Evolutionary conservation across 2,888 invertebrate species (phyloP).

Genomic region (Pyrocoelia pectoralis): DNA sequence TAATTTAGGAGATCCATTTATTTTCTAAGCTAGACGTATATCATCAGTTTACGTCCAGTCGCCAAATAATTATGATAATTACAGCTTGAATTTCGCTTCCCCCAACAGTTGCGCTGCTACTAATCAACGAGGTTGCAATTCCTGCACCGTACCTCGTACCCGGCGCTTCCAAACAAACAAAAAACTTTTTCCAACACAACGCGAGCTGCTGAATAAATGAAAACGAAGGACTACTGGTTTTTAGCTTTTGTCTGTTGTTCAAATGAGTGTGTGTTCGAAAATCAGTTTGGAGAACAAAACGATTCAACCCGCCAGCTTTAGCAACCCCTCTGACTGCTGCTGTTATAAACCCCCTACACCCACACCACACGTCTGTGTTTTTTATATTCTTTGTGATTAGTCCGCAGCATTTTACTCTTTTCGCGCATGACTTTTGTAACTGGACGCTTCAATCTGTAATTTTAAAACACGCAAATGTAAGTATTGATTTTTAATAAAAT

Average conservation of each 20-base stretch:
- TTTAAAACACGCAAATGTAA: conserved; percentile 61
- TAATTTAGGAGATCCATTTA: conserved; percentile 27
- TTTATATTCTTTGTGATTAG: conserved; percentile 62
- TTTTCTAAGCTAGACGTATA: conserved; percentile 29
- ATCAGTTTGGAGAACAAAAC: conserved; percentile 61
- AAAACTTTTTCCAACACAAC: conserved; percentile 61
- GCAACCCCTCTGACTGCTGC: conserved; percentile 35
- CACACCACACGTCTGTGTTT: conserved; percentile 55
- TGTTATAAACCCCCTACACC: conserved; percentile 31
- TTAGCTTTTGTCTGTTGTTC: conserved; percentile 61
- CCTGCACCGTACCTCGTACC: conserved; percentile 39
- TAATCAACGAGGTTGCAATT: conserved; percentile 48
- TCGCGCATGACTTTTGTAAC: conserved; percentile 61
- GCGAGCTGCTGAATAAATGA: conserved; percentile 61
- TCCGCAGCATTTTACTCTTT: conserved; percentile 61
- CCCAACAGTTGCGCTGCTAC: conserved; percentile 43
- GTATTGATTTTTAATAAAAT: conserved; percentile 63
- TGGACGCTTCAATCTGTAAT: conserved; percentile 61
- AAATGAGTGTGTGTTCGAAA: conserved; percentile 57
- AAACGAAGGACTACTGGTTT: conserved; percentile 63
- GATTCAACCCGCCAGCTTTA: conserved; percentile 50
- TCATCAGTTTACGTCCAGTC: conserved; percentile 33
- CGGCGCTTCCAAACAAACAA: conserved; percentile 53
- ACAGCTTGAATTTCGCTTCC: conserved; percentile 44
- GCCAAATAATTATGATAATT: conserved; percentile 57